phyloP scores from a whole-genome alignment of 2,888 invertebrate species.

The Cinara cedri region DNA sequence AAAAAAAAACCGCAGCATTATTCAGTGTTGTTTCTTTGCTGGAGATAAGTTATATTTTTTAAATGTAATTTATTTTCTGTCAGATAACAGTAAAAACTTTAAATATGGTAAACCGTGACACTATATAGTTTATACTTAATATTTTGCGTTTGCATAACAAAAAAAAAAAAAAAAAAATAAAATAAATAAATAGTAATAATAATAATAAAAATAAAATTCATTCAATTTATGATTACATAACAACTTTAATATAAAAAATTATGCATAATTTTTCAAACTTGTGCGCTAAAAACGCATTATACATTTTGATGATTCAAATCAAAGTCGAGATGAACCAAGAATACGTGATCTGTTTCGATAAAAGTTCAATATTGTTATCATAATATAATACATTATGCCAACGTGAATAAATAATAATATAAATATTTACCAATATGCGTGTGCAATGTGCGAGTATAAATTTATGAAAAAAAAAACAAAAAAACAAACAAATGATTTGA shows the following conservation, averaged over 20 bases:
- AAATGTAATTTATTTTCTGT: slow-evolving; percentile 26
- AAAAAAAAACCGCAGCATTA: not conserved
- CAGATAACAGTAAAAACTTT: slow-evolving; percentile 10
- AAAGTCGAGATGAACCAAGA: not conserved
- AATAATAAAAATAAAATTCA: too few relatives aligned
- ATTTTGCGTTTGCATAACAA: not conserved
- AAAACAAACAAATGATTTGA: not conserved
- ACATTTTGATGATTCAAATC: not conserved
- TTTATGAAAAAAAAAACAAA: not conserved
- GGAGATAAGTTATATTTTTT: slow-evolving; percentile 11
- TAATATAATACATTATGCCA: not conserved
- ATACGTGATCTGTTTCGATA: not conserved
- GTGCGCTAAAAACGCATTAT: too few relatives aligned
- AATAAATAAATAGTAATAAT: too few relatives aligned
- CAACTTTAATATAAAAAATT: not conserved
- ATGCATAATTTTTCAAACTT: not conserved
- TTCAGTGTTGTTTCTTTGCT: not conserved
- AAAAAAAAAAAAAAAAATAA: not conserved
- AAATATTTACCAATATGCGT: not conserved
- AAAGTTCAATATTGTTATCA: not conserved
- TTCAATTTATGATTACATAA: not conserved
- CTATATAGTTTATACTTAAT: not conserved
- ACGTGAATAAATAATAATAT: not conserved
- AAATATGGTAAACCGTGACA: slow-evolving; percentile 19
- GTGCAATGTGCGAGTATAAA: not conserved